These are phyloP conservation scores for Acanthopagrus latus DNA, from an alignment of 2,797 vertebrate genomes.

Conservation along the genomic window DNA sequence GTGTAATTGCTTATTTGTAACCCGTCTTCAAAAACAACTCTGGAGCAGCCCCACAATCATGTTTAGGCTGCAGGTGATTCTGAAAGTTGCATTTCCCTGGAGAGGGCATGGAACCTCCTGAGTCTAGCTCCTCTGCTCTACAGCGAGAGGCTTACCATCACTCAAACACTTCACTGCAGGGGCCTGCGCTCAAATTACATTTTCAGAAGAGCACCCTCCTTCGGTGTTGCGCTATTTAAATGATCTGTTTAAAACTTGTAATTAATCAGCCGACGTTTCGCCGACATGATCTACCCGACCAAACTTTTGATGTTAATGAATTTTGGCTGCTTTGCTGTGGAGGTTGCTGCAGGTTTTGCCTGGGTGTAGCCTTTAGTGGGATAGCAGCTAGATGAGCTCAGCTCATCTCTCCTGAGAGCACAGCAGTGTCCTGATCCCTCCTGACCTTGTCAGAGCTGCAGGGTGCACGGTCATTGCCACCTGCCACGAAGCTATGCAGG, in stretches of 20 bases:
- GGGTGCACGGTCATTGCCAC: slow-evolving; percentile 72
- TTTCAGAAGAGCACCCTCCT: slow-evolving; percentile 47
- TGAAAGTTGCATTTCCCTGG: slow-evolving; percentile 81
- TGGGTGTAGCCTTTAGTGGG: slow-evolving; percentile 29
- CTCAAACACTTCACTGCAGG: slow-evolving; percentile 77
- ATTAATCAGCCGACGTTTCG: slow-evolving; percentile 59
- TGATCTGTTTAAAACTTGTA: slow-evolving; percentile 56
- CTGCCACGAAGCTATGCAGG: slow-evolving; percentile 54
- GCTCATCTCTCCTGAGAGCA: slow-evolving; percentile 63
- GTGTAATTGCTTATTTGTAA: slow-evolving; percentile 80
- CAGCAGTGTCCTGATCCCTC: slow-evolving; percentile 68
- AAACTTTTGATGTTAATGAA: slow-evolving; percentile 56
- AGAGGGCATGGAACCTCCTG: slow-evolving; percentile 69
- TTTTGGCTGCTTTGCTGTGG: slow-evolving; percentile 33
- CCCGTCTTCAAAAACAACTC: slow-evolving; percentile 77
- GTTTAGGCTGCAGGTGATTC: slow-evolving; percentile 86
- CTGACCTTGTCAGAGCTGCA: slow-evolving; percentile 77
- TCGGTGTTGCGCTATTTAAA: slow-evolving; percentile 53
- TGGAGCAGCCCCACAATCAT: slow-evolving; percentile 65
- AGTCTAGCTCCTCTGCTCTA: slow-evolving; percentile 61
- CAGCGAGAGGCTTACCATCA: slow-evolving; percentile 71
- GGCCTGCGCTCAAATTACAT: slow-evolving; percentile 58
- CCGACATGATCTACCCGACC: slow-evolving; percentile 27
- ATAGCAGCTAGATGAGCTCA: slow-evolving; percentile 66
- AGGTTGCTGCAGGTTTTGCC: slow-evolving; percentile 16